These are phyloP conservation scores for Thalassaphorura encarpata DNA, from an alignment of 1,140 invertebrate species.

Conservation along the genomic window DNA sequence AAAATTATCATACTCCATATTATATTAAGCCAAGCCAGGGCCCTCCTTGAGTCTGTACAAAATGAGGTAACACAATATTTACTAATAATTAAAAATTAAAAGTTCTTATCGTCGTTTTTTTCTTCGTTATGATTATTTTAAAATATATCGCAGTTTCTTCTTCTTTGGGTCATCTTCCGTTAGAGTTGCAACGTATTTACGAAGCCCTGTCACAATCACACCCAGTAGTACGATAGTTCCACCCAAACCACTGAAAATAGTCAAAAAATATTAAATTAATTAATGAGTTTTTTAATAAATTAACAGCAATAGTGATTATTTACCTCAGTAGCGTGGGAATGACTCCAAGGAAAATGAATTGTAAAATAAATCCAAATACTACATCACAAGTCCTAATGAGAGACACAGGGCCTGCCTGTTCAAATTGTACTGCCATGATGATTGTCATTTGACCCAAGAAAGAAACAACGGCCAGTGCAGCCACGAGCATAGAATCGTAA, in stretches of 20 bases:
- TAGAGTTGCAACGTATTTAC: slow-evolving; percentile 13
- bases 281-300: background rate
- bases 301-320: background rate
- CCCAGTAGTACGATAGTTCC: slow-evolving; percentile 12
- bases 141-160: background rate
- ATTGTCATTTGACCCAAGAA: slow-evolving; percentile 28
- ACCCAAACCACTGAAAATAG: slow-evolving; percentile 3
- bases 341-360: slow-evolving; percentile 18
- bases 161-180: slow-evolving; percentile 10
- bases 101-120: no score
- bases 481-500: slow-evolving; percentile 11
- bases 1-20: no score
- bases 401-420: slow-evolving; percentile 18
- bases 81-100: no score
- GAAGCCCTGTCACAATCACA: slow-evolving; percentile 6
- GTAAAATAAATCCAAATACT: slow-evolving; percentile 11
- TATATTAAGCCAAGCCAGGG: no score
- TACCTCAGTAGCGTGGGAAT: slow-evolving; percentile 22
- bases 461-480: slow-evolving; percentile 10
- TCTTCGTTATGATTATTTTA: no score
- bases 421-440: slow-evolving; percentile 24
- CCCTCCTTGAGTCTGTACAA: no score
- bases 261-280: background rate
- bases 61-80: no score
- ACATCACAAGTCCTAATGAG: slow-evolving; percentile 11